Base-by-base conservation (phyloP, 2,797 vertebrate genomes). In the Allobates femoralis region DNA sequence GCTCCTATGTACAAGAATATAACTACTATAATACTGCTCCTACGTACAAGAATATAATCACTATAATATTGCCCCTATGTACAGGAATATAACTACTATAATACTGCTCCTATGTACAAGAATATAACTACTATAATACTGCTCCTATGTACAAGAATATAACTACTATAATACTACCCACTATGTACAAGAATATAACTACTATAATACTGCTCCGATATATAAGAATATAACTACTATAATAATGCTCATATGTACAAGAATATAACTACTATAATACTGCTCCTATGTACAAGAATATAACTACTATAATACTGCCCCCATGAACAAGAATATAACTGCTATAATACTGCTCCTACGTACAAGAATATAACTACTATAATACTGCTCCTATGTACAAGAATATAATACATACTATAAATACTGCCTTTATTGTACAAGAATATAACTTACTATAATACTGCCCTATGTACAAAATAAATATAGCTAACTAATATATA, bases 241-340 rank as follows among this genome's bases (percentile, higher is more conserved):
- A n/a, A n/a, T n/a, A n/a, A n/a, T n/a, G n/a, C n/a, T n/a, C n/a
- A n/a, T n/a, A n/a, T 66, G 14, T 66, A 66, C 28, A 66, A 32
- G 62, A 32, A 66, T 66, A 66, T 66, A 66, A 66, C 28, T 66
- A 66, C 62, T 66, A 66, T 66, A 66, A 66, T 66, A 66, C 62
- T 66, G 62, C 62, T 18, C 26, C 62, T 66, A 66, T 66, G 14
- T 66, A 66, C 28, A 66, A 66, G 62, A 66, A 66, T 66, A 66
- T 66, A 66, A 69, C 66, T 69, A 69, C 66, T 69, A 69, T 69
- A 69, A 69, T 69, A 69, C 66, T 69, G 66, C 30, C 11, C 30
- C 66, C 34, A 69, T 69, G 19, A 37, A 71, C 34, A 71, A 23
- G 34, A 71, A 71, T 71, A 71, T 71, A 71, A 71, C 67, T 71